Evolutionary conservation across 2,797 vertebrate genomes (phyloP), one percentile per base, ranked within the genome.

Genomic region (Microchirus variegatus): DNA sequence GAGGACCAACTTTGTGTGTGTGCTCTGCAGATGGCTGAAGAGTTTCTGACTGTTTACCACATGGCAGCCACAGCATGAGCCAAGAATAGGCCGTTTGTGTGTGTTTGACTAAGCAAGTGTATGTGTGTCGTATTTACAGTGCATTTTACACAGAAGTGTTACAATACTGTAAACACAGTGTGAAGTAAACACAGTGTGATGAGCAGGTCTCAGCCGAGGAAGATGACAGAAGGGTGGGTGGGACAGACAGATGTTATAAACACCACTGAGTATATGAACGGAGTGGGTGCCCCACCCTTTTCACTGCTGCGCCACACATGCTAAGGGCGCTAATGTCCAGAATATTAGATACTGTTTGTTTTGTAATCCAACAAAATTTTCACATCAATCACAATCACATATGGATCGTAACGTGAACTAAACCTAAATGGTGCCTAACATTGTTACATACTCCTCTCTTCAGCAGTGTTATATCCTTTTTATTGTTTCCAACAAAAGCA

Each of bases 21-120:
- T 51, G 70, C 42, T 11, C 53, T 57, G 53, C 63, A 73, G 68
- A 75, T 65, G 68, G 56, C 35, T 16, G 3, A 26, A 54, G 48
- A 75, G 45, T 35, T 55, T 38, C 62, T 67, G 67, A 70, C 63
- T 31, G 56, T 73, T 73, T 38, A 67, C 66, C 80, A 63, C 64
- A 74, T 49, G 48, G 74, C 48, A 68, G 56, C 65, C 50, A 9
- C 46, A 70, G 55, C 26, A 7, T 19, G 18, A 4, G 53, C 62
- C 22, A 22, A 22, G 22, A 22, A 22, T 22, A 22, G 22, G 22
- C 67, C 46, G 43, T 16, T 22, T 48, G 46, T 48, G 46, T 48
- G 46, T 48, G 45, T 18, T 17, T 45, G 16, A 9, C 12, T 17
- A n/a, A 36, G 17, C 40, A 15, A 17, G 18, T 41, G 15, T 45